These are phyloP conservation scores for Aleiodes alternator DNA, from an alignment of 2,888 invertebrate genomes.

Conservation along the genomic window DNA sequence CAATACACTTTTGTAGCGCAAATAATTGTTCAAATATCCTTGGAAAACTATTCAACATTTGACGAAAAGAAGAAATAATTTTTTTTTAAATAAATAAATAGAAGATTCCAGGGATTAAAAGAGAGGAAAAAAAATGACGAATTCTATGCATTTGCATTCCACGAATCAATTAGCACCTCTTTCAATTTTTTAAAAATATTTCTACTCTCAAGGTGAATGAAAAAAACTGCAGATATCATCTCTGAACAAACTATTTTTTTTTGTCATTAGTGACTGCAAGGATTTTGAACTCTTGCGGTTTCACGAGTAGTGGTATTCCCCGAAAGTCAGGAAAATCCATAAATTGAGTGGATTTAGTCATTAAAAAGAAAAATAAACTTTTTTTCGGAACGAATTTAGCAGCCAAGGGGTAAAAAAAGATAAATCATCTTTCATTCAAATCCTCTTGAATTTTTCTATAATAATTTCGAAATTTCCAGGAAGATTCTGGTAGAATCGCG, in stretches of 20 bases:
- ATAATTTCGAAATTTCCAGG: too few relatives aligned
- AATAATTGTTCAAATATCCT: background rate
- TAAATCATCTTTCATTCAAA: too few relatives aligned
- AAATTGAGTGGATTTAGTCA: too few relatives aligned
- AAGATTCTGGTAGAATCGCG: too few relatives aligned
- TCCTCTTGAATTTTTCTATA: too few relatives aligned
- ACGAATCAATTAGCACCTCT: slow-evolving; percentile 18
- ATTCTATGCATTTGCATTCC: background rate
- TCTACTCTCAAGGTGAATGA: background rate
- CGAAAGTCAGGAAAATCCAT: too few relatives aligned
- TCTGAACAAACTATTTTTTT: too few relatives aligned
- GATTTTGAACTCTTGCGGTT: too few relatives aligned
- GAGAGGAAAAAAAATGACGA: background rate
- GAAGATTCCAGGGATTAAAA: background rate
- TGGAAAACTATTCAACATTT: slow-evolving; percentile 7
- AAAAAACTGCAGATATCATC: slow-evolving; percentile 5
- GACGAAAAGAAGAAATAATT: background rate
- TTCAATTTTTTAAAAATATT: background rate
- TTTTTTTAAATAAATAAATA: background rate
- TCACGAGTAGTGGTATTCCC: background rate
- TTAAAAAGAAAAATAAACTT: too few relatives aligned
- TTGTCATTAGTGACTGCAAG: too few relatives aligned
- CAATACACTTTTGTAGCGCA: background rate
- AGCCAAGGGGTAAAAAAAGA: too few relatives aligned
- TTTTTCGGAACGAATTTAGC: too few relatives aligned